Evolutionary conservation across 2,888 invertebrate genomes (phyloP), one percentile per base, ranked within the genome.

Genomic region (Drosophila kokeensis): DNA sequence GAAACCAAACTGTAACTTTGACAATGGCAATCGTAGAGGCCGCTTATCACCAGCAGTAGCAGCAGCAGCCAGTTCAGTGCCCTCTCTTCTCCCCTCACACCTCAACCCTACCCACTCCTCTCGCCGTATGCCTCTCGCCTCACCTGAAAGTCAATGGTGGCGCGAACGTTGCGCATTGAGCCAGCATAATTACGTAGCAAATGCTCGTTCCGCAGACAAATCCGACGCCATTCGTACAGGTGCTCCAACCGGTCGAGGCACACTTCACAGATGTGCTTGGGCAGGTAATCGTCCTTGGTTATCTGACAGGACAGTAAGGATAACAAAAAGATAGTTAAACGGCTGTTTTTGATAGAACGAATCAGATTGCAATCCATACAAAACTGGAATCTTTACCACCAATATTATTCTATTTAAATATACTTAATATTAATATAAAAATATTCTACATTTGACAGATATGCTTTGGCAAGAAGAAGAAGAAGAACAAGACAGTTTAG

Each of bases 231-330:
- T 88, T 96, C 96, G 92, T 95, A 96, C 79, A 96, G 94, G 92
- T 95, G 95, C 72, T 96, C 96, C 88, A 96, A 92, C 55, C 95
- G 94, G 55, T 94, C 94, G 79, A 95, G 93, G 92, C 96, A 96
- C 62, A 95, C 94, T 92, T 95, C 95, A 92, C 96, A 96, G 90
- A 96, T 95, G 93, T 95, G 95, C 93, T 96, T 95, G 62, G 96
- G 95, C 82, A 96, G 93, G 89, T 94, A 95, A 93, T 96, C 96
- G 92, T 96, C 96, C 92, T 96, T 96, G 87, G 95, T 95, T 92
- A 96, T 95, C 95, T 96, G 94, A 4, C 30, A 64, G 8, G 8
- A 45, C 24, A 65, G 27, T 48, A 32, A 49, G 38, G 24, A 38
- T 40, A 55, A 52, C 52, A 27, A 58, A 42, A 53, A 6, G 15